Evolutionary conservation across 2,113 vertebrate species (phyloP).

Genomic region (Hemiprocne comata): DNA sequence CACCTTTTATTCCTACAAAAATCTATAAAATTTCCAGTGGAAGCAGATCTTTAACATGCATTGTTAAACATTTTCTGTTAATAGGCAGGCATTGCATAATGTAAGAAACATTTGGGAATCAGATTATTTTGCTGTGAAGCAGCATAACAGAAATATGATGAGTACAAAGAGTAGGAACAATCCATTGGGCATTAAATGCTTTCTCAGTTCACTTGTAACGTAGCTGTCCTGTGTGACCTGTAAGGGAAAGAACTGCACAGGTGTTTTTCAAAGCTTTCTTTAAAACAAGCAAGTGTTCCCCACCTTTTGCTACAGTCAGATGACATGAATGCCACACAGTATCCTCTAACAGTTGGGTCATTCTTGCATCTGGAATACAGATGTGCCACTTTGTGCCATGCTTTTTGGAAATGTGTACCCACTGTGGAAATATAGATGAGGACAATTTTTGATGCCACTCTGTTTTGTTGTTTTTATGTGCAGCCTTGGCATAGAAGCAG

Average conservation of each 20-base stretch:
- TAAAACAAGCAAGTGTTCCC: neutral
- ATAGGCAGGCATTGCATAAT: too few relatives aligned
- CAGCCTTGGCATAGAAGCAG: neutral
- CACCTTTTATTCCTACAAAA: neutral
- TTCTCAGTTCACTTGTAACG: neutral
- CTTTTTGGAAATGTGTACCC: neutral
- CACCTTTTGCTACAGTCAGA: neutral
- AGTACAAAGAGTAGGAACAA: neutral
- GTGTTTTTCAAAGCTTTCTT: neutral
- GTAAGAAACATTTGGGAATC: neutral
- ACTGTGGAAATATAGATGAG: neutral
- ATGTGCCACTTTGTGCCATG: neutral
- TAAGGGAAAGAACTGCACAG: neutral
- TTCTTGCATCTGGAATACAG: neutral
- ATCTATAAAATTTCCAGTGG: neutral
- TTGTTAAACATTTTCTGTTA: neutral
- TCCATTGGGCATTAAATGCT: neutral
- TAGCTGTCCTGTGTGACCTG: neutral
- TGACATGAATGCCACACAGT: neutral
- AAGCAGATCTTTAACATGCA: neutral
- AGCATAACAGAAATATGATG: neutral
- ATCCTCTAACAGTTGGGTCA: neutral
- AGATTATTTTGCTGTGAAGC: neutral
- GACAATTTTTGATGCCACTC: neutral
- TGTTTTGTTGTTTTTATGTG: neutral